A percentile compares a stretch with the other conserved stretches of the same genome.
These are phyloP conservation scores for Platysternon megacephalum DNA, from an alignment of 2,113 vertebrate species.

Conservation along the genomic window DNA sequence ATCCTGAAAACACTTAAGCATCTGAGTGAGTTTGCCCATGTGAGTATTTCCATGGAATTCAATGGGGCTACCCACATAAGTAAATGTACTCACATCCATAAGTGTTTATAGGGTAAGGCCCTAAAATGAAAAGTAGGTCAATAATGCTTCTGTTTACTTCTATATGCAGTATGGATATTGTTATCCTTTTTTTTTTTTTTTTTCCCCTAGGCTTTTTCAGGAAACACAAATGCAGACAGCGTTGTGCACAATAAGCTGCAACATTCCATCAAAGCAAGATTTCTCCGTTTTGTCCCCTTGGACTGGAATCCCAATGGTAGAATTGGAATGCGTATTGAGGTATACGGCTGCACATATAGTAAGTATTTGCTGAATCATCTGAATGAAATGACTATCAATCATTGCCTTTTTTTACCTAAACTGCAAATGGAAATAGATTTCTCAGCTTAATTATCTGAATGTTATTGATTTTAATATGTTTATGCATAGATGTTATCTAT, in stretches of 20 bases:
- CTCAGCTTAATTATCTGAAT: slow-evolving; percentile 1
- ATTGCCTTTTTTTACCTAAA: background rate
- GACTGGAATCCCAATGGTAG: slow-evolving; percentile 88
- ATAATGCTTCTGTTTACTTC: background rate
- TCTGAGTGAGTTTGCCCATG: background rate
- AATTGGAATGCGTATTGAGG: slow-evolving; percentile 88
- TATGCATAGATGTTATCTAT: background rate
- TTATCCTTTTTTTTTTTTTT: slow-evolving; percentile 51
- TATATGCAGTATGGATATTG: background rate
- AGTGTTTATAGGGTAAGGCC: background rate
- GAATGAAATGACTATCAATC: background rate
- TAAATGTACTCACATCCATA: background rate
- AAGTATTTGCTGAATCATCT: slow-evolving; percentile 69
- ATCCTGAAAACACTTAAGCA: background rate
- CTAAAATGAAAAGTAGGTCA: background rate
- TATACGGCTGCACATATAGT: slow-evolving; percentile 88
- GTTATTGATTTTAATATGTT: background rate
- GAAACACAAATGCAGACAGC: slow-evolving; percentile 89
- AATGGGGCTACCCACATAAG: background rate
- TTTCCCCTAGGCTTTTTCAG: slow-evolving; percentile 85
- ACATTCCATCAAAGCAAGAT: slow-evolving; percentile 85
- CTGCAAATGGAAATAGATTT: background rate
- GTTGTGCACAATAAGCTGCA: slow-evolving; percentile 86
- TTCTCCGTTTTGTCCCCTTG: slow-evolving; percentile 85
- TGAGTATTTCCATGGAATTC: background rate